phyloP scores from a whole-genome alignment of 1,140 invertebrate species.

The Polypedilum pembai region DNA sequence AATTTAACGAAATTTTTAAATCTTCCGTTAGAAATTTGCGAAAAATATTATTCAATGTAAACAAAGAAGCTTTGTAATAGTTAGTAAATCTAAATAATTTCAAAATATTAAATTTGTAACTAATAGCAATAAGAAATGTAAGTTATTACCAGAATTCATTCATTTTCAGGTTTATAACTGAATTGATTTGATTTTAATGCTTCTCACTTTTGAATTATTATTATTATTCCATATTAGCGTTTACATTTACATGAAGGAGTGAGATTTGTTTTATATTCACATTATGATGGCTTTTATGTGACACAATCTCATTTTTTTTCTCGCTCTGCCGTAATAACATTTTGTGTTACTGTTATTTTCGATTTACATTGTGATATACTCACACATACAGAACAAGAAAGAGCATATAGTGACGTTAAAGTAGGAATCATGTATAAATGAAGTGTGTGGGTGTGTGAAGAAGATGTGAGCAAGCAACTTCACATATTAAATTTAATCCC shows the following conservation, averaged over 20 bases:
- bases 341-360: background rate
- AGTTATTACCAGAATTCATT: no score
- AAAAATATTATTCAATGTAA: no score
- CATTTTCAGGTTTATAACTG: background rate
- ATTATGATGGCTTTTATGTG: constrained; percentile 13
- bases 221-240: background rate
- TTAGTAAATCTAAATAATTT: no score
- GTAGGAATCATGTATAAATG: background rate
- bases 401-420: background rate
- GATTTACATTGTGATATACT: background rate
- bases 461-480: background rate
- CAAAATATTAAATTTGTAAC: no score
- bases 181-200: background rate
- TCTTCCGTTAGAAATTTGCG: no score
- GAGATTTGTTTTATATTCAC: background rate
- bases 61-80: no score
- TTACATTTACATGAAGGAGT: background rate
- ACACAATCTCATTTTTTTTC: constrained; percentile 5
- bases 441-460: background rate
- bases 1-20: no score
- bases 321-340: background rate
- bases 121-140: no score
- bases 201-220: background rate
- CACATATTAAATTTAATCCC: no score
- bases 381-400: background rate